These are phyloP conservation scores for Salarias fasciatus DNA, from an alignment of 2,797 vertebrate genomes.

Conservation along the genomic window DNA sequence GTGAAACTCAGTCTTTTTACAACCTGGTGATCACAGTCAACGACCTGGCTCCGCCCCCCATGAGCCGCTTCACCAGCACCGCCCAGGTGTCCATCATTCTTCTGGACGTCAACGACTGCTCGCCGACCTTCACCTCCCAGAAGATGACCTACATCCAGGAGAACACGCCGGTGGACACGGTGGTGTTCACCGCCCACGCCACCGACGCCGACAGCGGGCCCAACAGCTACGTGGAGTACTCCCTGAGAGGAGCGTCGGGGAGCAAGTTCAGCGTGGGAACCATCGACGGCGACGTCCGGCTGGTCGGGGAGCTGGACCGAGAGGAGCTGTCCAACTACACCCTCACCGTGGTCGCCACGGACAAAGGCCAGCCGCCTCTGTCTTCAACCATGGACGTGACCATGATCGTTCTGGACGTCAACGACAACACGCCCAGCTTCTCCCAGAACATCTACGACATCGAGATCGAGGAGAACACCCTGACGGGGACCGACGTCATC, in stretches of 20 bases:
- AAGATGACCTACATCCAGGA: conserved; percentile 92
- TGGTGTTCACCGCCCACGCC: conserved; percentile 90
- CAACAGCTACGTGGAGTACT: conserved; percentile 98
- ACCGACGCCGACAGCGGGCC: conserved; percentile 93
- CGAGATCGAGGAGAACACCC: conserved; percentile 89
- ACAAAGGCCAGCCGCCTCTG: conserved; percentile 92
- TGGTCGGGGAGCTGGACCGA: conserved; percentile 92
- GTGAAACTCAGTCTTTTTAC: conserved; percentile 96
- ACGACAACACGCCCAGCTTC: conserved; percentile 94
- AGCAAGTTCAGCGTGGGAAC: conserved; percentile 91
- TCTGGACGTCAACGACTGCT: conserved; percentile 93
- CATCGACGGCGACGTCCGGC: conserved; percentile 88
- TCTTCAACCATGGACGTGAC: conserved; percentile 89
- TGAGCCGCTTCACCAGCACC: conserved; percentile 89
- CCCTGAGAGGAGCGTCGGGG: conserved; percentile 82
- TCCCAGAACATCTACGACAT: conserved; percentile 89
- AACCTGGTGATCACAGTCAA: conserved; percentile 92
- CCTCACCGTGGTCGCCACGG: conserved; percentile 90
- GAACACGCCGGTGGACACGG: conserved; percentile 91
- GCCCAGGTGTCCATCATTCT: conserved; percentile 94
- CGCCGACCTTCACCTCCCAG: conserved; percentile 90
- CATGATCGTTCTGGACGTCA: conserved; percentile 91
- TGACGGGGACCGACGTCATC: conserved; percentile 90
- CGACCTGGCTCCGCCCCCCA: conserved; percentile 83
- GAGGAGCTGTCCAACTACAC: conserved; percentile 93